Base-by-base conservation (phyloP, 2,888 invertebrate species). In the Rhingia campestris region DNA sequence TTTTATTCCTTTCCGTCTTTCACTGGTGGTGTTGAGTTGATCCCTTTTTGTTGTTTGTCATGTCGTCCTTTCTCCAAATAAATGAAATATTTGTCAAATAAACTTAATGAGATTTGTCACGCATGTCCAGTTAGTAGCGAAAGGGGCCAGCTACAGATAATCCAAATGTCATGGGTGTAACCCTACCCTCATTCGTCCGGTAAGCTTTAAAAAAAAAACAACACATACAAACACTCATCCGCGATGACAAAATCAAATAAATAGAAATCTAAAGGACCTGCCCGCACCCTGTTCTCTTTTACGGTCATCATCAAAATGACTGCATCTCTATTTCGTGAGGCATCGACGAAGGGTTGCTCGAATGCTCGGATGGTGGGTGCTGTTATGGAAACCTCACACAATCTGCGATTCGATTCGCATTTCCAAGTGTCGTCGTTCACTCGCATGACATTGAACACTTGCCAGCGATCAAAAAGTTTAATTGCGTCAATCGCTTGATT, bases 51-150 rank as follows among this genome's bases (percentile, higher is more conserved):
- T 41, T 64, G 35, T 61, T 49, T 75, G 75, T 76, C 45, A 69
- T 51, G 69, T 59, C n/a, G 41, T 63, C 56, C 61, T 67, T 72
- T 73, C 53, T 79, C 79, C 79, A 64, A 82, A 79, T 80, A 84
- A 84, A 84, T 84, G 80, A 84, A 84, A 84, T 84, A 84, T 84
- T 84, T 80, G 84, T 84, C 84, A 84, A 80, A 80, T 84, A 84
- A 84, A 84, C 80, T 75, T 80, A 84, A 80, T 84, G 80, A 70
- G 74, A 84, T 84, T 84, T 84, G 84, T 84, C 84, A 84, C 84
- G 84, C 84, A 84, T 84, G 84, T 84, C 84, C 84, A 82, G 79
- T 82, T 82, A 82, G 79, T 69, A 64, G 22, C 39, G 54, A 64
- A 14, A 67, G n/a, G 59, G 37, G 37, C 58, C 10, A 39, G 37